phyloP scores from a whole-genome alignment of 2,888 invertebrate species.

The Pollenia amentaria region DNA sequence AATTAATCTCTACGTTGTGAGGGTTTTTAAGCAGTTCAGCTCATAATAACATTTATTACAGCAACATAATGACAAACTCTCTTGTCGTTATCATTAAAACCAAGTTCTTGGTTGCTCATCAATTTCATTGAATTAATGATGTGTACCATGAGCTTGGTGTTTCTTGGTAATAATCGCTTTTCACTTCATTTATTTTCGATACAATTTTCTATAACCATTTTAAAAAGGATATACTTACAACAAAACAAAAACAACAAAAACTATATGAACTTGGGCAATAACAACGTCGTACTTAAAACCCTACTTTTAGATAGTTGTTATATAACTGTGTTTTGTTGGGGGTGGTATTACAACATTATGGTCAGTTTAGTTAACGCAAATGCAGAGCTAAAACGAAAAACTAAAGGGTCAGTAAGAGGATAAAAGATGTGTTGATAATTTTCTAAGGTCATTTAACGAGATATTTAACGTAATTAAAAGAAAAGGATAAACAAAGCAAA shows the following conservation, averaged over 20 bases:
- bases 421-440: slow-evolving; percentile 60
- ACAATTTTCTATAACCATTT: slow-evolving; percentile 44
- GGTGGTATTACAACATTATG: not conserved
- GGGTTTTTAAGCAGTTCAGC: slow-evolving; percentile 9
- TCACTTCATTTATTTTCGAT: slow-evolving; percentile 75
- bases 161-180: slow-evolving; percentile 76
- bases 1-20: slow-evolving; percentile 2
- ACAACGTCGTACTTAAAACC: slow-evolving; percentile 51
- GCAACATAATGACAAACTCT: slow-evolving; percentile 54
- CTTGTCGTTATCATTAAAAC: slow-evolving; percentile 71
- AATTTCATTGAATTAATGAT: slow-evolving; percentile 76
- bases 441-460: slow-evolving; percentile 66
- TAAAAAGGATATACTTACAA: slow-evolving; percentile 16
- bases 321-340: slow-evolving; percentile 13
- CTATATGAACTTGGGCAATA: slow-evolving; percentile 33
- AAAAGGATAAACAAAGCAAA: slow-evolving; percentile 32
- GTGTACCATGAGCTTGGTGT: slow-evolving; percentile 75
- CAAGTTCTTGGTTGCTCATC: slow-evolving; percentile 72
- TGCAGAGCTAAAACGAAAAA: not conserved
- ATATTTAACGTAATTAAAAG: slow-evolving; percentile 70
- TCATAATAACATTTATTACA: slow-evolving; percentile 14
- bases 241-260: slow-evolving; percentile 12
- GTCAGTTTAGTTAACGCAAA: slow-evolving; percentile 50
- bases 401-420: slow-evolving; percentile 40
- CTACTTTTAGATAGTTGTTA: slow-evolving; percentile 61